These are phyloP conservation scores for Upupa epops DNA, from an alignment of 2,113 vertebrate genomes.

Conservation along the genomic window DNA sequence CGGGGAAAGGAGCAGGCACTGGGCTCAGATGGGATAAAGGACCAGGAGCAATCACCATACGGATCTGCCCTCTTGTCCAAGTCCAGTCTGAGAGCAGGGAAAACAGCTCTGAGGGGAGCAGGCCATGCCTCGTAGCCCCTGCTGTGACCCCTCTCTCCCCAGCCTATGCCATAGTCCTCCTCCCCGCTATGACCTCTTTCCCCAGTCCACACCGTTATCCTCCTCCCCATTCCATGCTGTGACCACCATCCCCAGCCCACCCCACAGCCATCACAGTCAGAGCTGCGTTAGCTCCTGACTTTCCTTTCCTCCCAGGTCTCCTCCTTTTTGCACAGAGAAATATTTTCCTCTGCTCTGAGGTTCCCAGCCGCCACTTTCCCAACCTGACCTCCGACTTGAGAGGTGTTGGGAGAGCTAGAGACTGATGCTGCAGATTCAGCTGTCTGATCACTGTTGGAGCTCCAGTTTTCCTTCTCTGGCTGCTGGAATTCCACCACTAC, in stretches of 20 bases:
- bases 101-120: neutral
- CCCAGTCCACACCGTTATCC: neutral
- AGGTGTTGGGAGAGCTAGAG: neutral
- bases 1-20: accelerated
- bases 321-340: neutral
- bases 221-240: neutral
- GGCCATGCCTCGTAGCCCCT: neutral
- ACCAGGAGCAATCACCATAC: accelerated
- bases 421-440: neutral
- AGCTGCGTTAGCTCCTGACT: accelerated
- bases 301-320: too few relatives aligned
- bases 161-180: neutral
- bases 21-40: neutral
- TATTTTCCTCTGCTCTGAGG: neutral
- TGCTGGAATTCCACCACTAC: neutral
- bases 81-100: neutral
- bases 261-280: accelerated
- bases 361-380: neutral
- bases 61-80: neutral
- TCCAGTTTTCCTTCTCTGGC: neutral
- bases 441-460: neutral
- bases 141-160: neutral
- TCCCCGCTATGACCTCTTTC: too few relatives aligned
- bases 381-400: neutral
- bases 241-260: neutral